A percentile compares a stretch with the other conserved stretches of the same genome.
Evolutionary conservation across 92 coral and sea anemone species (phyloP).

Genomic region (Phenganax stokvisi): DNA sequence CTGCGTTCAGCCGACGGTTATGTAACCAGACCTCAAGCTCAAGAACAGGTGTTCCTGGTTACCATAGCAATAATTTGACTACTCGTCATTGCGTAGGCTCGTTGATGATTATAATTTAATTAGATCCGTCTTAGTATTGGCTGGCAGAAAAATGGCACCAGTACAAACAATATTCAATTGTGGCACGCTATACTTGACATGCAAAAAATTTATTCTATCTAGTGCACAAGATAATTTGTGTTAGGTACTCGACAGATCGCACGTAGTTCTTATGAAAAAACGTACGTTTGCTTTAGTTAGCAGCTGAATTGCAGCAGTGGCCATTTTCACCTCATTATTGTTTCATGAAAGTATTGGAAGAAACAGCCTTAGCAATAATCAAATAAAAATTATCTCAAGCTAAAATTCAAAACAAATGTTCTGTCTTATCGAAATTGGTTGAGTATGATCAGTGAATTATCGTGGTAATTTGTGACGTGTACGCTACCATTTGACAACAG

Average conservation of each 20-base stretch:
- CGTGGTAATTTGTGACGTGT: too few relatives aligned
- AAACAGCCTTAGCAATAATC: too few relatives aligned
- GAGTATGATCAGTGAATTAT: too few relatives aligned
- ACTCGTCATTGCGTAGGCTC: background rate
- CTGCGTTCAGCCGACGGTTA: background rate
- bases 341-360: too few relatives aligned
- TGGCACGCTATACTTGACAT: background rate
- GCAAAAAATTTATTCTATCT: background rate
- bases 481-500: too few relatives aligned
- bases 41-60: conserved; percentile 15
- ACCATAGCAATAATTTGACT: conserved; percentile 7
- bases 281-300: too few relatives aligned
- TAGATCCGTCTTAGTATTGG: conserved; percentile 2
- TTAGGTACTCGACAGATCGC: background rate
- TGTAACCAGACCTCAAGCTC: background rate
- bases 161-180: background rate
- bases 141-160: conserved; percentile 9
- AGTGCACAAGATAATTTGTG: background rate
- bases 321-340: too few relatives aligned
- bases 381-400: too few relatives aligned
- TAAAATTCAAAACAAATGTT: too few relatives aligned
- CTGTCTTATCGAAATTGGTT: too few relatives aligned
- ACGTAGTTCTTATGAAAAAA: too few relatives aligned
- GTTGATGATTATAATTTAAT: conserved; percentile 14
- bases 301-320: too few relatives aligned